Conservation (phyloP, 2,797 vertebrate species). For the Chaunax sp. region DNA sequence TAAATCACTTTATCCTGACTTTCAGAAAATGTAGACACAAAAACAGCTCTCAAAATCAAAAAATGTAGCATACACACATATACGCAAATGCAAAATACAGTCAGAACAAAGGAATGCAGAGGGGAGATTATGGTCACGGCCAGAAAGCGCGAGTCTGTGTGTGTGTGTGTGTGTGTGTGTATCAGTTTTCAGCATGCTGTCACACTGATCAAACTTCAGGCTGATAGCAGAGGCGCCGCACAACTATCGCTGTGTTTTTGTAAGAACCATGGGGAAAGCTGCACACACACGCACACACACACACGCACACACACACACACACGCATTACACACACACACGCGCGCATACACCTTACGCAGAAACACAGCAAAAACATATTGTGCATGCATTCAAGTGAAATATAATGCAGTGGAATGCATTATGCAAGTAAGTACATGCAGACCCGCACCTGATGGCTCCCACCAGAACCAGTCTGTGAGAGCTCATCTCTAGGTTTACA, state of each 20-base stretch:
- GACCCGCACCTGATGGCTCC: conserved; percentile 17
- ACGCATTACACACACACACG: conserved; percentile 26
- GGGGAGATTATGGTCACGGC: conserved; percentile 56
- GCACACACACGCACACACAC: conserved; percentile 18
- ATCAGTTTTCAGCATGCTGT: conserved; percentile 83
- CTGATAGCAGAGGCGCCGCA: conserved; percentile 76
- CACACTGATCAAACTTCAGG: conserved; percentile 73
- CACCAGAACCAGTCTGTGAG: background rate
- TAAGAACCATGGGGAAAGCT: conserved; percentile 45
- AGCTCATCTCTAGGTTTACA: conserved; percentile 16
- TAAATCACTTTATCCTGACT: background rate
- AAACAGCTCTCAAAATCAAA: background rate
- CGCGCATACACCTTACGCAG: conserved; percentile 12
- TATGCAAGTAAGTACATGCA: conserved; percentile 59
- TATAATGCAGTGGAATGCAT: conserved; percentile 64
- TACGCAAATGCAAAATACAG: conserved; percentile 21
- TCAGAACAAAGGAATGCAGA: conserved; percentile 43
- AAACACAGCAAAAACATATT: conserved; percentile 48
- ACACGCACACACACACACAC: conserved; percentile 18
- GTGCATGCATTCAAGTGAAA: conserved; percentile 68
- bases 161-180: conserved; percentile 26
- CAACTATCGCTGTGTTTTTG: conserved; percentile 75
- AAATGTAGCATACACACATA: background rate
- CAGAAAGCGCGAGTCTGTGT: conserved; percentile 20
- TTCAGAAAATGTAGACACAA: background rate